phyloP scores from a whole-genome alignment of 2,888 invertebrate genomes.

The Erebia palarica region DNA sequence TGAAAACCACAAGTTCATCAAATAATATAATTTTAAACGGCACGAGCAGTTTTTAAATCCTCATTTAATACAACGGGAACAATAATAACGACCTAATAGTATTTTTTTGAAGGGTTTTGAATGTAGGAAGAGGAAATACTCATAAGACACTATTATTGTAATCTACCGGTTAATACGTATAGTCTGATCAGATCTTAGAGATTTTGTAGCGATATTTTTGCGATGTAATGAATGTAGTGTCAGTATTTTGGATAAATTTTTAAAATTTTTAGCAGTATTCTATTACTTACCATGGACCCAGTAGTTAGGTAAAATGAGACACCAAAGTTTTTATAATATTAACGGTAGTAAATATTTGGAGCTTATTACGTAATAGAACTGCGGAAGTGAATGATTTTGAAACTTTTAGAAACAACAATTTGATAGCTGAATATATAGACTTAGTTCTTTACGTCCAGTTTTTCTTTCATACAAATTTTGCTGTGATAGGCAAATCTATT shows the following conservation, averaged over 20 bases:
- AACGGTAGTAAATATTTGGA: conserved; percentile 61
- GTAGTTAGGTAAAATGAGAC: conserved; percentile 73
- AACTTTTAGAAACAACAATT: conserved; percentile 31
- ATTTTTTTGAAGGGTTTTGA: conserved; percentile 66
- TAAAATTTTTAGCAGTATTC: conserved; percentile 59
- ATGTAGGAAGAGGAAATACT: conserved; percentile 47
- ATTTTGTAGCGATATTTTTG: conserved; percentile 76
- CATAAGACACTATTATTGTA: conserved; percentile 33
- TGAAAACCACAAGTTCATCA: background rate
- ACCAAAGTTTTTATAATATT: conserved; percentile 70
- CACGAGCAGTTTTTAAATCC: conserved; percentile 28
- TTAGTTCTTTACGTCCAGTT: conserved; percentile 69
- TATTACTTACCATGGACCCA: conserved; percentile 64
- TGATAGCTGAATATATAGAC: conserved; percentile 51
- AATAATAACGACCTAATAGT: conserved; percentile 67
- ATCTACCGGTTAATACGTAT: conserved; percentile 53
- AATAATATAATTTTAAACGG: conserved; percentile 9
- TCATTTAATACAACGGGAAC: conserved; percentile 60
- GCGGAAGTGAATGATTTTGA: conserved; percentile 10
- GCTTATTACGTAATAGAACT: conserved; percentile 53
- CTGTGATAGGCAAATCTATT: conserved; percentile 17
- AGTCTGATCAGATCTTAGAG: conserved; percentile 65
- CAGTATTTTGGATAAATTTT: conserved; percentile 77
- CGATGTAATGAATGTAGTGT: conserved; percentile 62
- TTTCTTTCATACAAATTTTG: conserved; percentile 27